phyloP scores from a whole-genome alignment of 2,888 invertebrate genomes.

The Nomada flava region DNA sequence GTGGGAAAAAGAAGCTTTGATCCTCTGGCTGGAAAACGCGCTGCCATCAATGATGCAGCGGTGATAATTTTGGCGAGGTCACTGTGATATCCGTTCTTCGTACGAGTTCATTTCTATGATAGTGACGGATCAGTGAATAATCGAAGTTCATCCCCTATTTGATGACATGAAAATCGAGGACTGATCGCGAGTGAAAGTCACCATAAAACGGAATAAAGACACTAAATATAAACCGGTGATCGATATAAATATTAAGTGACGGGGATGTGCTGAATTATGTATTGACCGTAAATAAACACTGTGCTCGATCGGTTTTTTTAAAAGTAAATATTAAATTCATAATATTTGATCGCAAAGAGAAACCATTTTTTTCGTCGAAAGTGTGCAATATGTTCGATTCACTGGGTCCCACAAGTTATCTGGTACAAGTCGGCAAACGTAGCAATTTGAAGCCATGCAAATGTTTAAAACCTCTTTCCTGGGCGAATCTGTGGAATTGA shows the following conservation, averaged over 20 bases:
- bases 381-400: slow-evolving; percentile 47
- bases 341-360: too few relatives aligned
- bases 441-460: background rate
- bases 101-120: background rate
- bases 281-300: background rate
- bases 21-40: background rate
- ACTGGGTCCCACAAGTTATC: slow-evolving; percentile 33
- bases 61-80: background rate
- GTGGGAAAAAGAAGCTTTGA: slow-evolving; percentile 16
- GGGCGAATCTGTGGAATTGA: slow-evolving; percentile 6
- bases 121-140: background rate
- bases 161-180: background rate
- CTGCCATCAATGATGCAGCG: background rate
- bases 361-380: background rate
- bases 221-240: too few relatives aligned
- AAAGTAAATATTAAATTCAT: background rate
- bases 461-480: background rate
- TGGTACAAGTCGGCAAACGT: background rate
- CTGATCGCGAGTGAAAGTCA: background rate
- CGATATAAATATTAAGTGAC: background rate
- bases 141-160: too few relatives aligned
- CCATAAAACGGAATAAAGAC: background rate
- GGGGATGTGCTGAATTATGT: too few relatives aligned
- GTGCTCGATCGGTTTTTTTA: too few relatives aligned
- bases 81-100: background rate